A percentile compares a stretch with the other conserved stretches of the same genome.
These are phyloP conservation scores for Peromyscus maniculatus DNA, from an alignment of 2,113 vertebrate genomes.

Conservation along the genomic window DNA sequence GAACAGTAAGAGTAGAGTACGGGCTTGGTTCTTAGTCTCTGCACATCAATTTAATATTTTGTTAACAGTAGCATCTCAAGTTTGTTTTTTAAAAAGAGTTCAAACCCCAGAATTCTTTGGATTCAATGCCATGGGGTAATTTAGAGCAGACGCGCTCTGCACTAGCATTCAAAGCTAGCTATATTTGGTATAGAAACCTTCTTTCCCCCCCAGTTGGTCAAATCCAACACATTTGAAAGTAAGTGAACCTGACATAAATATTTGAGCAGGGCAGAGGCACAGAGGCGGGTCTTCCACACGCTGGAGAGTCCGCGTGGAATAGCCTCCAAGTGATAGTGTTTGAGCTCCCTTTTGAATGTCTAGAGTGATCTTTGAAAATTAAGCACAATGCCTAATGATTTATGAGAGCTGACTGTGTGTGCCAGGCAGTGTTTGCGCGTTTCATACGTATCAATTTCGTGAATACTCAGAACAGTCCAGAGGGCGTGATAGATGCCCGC, in stretches of 20 bases:
- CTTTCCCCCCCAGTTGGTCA: neutral
- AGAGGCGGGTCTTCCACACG: neutral
- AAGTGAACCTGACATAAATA: slow-evolving; percentile 33
- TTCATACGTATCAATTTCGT: slow-evolving; percentile 29
- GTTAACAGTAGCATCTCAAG: neutral
- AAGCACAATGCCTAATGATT: slow-evolving; percentile 26
- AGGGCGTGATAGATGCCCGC: neutral
- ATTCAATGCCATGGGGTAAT: slow-evolving; percentile 61
- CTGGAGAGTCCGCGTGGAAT: neutral
- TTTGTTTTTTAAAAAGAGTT: neutral
- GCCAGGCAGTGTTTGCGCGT: neutral
- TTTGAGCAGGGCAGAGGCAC: neutral
- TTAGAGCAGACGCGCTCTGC: slow-evolving; percentile 54
- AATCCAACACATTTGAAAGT: slow-evolving; percentile 42
- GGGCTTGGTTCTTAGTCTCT: neutral
- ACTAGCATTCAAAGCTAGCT: slow-evolving; percentile 26
- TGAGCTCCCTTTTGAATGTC: neutral
- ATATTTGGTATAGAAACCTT: neutral
- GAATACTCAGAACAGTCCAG: neutral
- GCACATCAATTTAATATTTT: slow-evolving; percentile 15
- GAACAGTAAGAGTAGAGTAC: neutral
- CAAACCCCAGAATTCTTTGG: neutral
- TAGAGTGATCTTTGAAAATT: slow-evolving; percentile 49
- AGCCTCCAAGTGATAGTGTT: neutral
- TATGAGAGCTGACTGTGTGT: neutral